A percentile compares a stretch with the other conserved stretches of the same genome.
Evolutionary conservation across 2,888 invertebrate genomes (phyloP).

Genomic region (Machimus rusticus): DNA sequence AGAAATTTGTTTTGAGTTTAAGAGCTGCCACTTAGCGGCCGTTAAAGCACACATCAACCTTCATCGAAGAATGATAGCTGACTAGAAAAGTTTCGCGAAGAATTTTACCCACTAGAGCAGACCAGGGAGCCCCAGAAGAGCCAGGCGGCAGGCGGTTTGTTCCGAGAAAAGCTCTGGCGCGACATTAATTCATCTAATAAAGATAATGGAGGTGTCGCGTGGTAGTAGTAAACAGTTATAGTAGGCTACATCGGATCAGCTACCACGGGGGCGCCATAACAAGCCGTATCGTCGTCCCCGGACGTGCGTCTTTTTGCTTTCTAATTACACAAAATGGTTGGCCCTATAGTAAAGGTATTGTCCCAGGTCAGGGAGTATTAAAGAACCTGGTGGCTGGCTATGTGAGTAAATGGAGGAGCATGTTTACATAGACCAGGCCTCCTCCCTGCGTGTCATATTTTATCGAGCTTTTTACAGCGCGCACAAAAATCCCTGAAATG

Average conservation of each 20-base stretch:
- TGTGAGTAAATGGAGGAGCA: neutral
- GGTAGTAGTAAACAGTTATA: constrained; percentile 13
- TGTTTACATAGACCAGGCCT: neutral
- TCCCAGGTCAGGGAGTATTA: constrained; percentile 21
- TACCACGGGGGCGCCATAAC: neutral
- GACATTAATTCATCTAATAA: constrained; percentile 22
- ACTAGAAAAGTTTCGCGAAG: neutral
- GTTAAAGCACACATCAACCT: neutral
- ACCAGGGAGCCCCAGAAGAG: neutral
- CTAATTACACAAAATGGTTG: neutral
- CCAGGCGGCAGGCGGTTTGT: neutral
- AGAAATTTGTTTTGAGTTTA: neutral
- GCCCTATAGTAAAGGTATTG: constrained; percentile 1
- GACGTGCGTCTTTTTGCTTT: neutral
- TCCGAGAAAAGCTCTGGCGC: constrained; percentile 8
- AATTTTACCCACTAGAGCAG: neutral
- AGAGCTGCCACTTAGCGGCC: neutral
- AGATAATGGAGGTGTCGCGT: neutral
- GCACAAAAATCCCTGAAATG: neutral
- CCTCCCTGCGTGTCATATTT: neutral
- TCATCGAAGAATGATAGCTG: constrained; percentile 28
- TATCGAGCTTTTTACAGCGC: neutral
- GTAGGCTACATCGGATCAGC: neutral
- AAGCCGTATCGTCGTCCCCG: neutral
- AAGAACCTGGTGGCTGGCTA: neutral